Conservation (phyloP, 2,113 vertebrate species). For the Urocynchramus pylzowi region DNA sequence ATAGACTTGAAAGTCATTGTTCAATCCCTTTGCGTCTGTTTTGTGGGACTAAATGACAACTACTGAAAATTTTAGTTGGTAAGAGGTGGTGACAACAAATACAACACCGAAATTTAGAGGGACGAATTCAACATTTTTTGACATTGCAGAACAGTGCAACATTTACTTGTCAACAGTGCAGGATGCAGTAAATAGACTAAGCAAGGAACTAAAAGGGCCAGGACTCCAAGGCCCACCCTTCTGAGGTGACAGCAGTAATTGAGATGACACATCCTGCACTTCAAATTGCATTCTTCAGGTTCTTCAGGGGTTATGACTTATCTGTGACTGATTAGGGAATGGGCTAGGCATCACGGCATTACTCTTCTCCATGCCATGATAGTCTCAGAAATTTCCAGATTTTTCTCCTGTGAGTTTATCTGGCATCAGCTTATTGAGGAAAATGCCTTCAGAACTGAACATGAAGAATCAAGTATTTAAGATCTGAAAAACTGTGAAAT, state of each 20-base stretch:
- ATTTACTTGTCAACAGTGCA: background rate
- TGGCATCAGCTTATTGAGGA: background rate
- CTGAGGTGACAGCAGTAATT: background rate
- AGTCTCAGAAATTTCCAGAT: background rate
- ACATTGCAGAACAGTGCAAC: background rate
- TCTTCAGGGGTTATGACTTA: background rate
- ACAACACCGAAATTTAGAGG: background rate
- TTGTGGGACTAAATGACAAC: background rate
- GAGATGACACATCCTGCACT: background rate
- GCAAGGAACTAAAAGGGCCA: background rate
- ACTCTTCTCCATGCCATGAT: background rate
- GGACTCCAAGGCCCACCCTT: background rate
- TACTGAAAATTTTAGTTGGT: background rate
- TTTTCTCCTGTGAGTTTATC: background rate
- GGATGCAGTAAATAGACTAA: background rate
- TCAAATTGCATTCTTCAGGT: background rate
- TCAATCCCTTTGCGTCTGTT: background rate
- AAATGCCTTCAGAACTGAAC: background rate
- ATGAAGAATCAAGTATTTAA: background rate
- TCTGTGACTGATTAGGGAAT: background rate
- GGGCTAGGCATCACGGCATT: background rate
- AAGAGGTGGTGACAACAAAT: background rate
- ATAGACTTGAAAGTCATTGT: background rate
- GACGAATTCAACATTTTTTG: background rate
- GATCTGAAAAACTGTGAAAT: background rate